Evolutionary conservation across 2,888 invertebrate genomes (phyloP).

Genomic region (Melolontha melolontha): DNA sequence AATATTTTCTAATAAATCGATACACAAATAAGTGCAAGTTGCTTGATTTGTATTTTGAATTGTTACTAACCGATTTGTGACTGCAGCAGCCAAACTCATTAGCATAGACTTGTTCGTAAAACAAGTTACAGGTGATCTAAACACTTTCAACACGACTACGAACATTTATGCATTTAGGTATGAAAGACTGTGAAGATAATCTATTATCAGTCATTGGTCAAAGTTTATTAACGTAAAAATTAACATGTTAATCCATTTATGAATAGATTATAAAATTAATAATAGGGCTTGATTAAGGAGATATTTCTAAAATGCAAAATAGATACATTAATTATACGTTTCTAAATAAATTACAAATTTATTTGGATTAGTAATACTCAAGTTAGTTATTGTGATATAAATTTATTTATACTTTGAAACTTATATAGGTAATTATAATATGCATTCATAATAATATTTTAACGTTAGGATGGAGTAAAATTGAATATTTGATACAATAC

Average conservation of each 20-base stretch:
- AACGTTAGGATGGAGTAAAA: no score
- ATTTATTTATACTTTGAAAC: no score
- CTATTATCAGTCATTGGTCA: constrained; percentile 8
- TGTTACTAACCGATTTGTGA: constrained; percentile 23
- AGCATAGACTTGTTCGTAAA: constrained; percentile 3
- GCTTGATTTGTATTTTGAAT: neutral
- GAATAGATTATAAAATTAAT: neutral
- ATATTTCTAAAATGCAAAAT: constrained; percentile 33
- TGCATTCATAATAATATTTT: no score
- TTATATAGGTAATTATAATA: no score
- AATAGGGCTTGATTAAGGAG: constrained; percentile 4
- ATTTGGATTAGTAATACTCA: no score
- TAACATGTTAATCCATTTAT: constrained; percentile 24
- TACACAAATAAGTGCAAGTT: neutral
- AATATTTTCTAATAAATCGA: constrained; percentile 31
- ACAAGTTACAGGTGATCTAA: constrained; percentile 6
- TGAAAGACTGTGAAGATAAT: neutral
- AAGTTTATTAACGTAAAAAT: constrained; percentile 5
- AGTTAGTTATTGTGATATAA: no score
- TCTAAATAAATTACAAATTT: no score
- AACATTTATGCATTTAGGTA: constrained; percentile 6
- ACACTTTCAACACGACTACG: neutral
- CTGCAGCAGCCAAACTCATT: neutral
- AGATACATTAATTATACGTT: no score
- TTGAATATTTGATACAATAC: no score